Percentiles rank a stretch among this genome's conserved stretches.
Evolutionary conservation across 1,140 invertebrate species (phyloP).

Genomic region (Teleogryllus occipitalis): DNA sequence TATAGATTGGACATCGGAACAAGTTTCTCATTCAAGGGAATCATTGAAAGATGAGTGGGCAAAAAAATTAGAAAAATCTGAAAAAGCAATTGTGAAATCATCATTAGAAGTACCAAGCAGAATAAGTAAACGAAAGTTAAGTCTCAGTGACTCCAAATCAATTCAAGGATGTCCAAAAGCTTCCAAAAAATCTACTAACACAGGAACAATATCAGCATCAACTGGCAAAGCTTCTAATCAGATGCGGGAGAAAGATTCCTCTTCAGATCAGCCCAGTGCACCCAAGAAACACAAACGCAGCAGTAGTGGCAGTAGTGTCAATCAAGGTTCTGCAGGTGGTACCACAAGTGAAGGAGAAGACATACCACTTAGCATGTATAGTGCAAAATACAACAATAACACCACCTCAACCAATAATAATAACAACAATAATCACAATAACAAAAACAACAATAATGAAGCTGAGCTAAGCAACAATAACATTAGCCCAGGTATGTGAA

Average conservation of each 20-base stretch:
- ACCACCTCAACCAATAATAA: not conserved
- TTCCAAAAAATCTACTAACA: not conserved
- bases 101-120: not conserved
- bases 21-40: not conserved
- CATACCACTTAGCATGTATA: slow-evolving; percentile 14
- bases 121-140: slow-evolving; percentile 7
- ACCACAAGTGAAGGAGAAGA: slow-evolving; percentile 16
- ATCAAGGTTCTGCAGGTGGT: not conserved
- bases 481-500: not conserved
- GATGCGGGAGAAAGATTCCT: not conserved
- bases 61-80: slow-evolving; percentile 3
- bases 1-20: not conserved
- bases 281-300: not conserved
- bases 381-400: not conserved
- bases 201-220: not conserved
- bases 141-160: not conserved
- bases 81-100: not conserved
- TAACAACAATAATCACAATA: not conserved
- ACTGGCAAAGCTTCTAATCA: not conserved
- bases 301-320: not conserved
- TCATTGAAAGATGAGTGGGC: not conserved
- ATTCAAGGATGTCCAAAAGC: not conserved
- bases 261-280: not conserved
- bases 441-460: not conserved
- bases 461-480: not conserved